A percentile compares a stretch with the other conserved stretches of the same genome.
These are phyloP conservation scores for rat (Rattus norvegicus) DNA, from an alignment of 2,113 vertebrate genomes.

Conservation along the genomic window DNA sequence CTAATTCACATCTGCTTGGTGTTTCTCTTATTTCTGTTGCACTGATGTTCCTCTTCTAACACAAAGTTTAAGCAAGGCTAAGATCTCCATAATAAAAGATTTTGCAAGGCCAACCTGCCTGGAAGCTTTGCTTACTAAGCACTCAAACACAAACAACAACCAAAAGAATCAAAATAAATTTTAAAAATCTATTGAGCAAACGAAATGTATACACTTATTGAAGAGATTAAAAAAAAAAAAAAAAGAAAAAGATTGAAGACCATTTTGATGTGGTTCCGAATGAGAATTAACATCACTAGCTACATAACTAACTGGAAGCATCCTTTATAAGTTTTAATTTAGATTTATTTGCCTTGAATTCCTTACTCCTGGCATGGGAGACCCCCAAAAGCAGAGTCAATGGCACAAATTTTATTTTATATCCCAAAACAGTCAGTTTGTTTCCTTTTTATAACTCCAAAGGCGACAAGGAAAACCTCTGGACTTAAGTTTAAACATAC, in stretches of 20 bases:
- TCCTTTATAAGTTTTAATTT: not conserved
- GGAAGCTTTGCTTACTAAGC: constrained; percentile 1
- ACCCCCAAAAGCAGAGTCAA: not conserved
- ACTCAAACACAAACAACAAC: constrained; percentile 36
- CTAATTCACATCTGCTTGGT: not conserved
- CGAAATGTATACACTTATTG: not conserved
- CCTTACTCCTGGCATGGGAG: not conserved
- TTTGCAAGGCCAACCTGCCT: not conserved
- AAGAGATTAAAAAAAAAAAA: not conserved
- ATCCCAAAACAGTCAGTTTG: not conserved
- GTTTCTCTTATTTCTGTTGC: not conserved
- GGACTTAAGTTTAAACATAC: not conserved
- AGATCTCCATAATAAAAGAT: not conserved
- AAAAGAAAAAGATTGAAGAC: not conserved
- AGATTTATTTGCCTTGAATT: not conserved
- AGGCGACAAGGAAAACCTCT: constrained; percentile 34
- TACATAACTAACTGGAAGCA: not conserved
- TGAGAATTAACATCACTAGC: not conserved
- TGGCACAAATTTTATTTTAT: not conserved
- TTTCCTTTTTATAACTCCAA: constrained; percentile 35
- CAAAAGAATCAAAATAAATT: not conserved
- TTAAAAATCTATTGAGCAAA: not conserved
- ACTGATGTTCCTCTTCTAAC: not conserved
- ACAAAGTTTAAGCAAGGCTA: not conserved
- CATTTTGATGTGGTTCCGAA: not conserved